Base-by-base conservation (phyloP, 2,888 invertebrate genomes). In the Cosmorhoe ocellata region DNA sequence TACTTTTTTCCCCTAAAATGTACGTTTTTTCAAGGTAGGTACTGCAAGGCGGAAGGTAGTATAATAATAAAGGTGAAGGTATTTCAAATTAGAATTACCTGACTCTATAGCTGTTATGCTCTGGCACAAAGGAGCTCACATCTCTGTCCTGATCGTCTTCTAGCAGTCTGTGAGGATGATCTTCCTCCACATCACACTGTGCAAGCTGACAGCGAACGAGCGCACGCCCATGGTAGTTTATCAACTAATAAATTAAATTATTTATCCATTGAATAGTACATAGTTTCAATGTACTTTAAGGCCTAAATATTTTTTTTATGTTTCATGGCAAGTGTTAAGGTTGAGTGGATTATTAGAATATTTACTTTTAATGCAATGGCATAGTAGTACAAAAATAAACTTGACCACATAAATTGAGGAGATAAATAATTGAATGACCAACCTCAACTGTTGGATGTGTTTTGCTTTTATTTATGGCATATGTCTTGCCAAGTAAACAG, bases 401-500 rank as follows among this genome's bases (percentile, higher is more conserved):
- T 4, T 4, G 18, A 18, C 4, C 4, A 4, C 4, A 18, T 18
- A 2, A 18, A 18, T 18, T 18, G 18, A 18, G 18, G 18, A 18
- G 18, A 13, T 38, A 26, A 38, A 38, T 14, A 33, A 33, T 7
- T 12, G 2, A n/a, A 37, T 41, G 33, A 51, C 71, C 81, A 74
- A 96, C 93, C 82, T 94, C 92, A n/a, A 95, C 95, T 43, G 94
- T 93, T 0, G 96, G 96, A 74, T 92, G 95, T 2, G 93, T 93
- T 77, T 93, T 94, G 43, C 89, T 91, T 47, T 93, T 92, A 12
- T 86, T 92, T 9, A 88, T 84, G 18, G 91, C 91, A 31, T 66
- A 65, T n/a, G 88, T 91, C 47, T 91, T 91, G 0, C 95, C 96
- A 10, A 93, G 91, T 3, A 97, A 82, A 59, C 95, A 94, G 0